Evolutionary conservation across 2,888 invertebrate genomes (phyloP), one percentile per base, ranked within the genome.

Genomic region (Linyphia triangularis): DNA sequence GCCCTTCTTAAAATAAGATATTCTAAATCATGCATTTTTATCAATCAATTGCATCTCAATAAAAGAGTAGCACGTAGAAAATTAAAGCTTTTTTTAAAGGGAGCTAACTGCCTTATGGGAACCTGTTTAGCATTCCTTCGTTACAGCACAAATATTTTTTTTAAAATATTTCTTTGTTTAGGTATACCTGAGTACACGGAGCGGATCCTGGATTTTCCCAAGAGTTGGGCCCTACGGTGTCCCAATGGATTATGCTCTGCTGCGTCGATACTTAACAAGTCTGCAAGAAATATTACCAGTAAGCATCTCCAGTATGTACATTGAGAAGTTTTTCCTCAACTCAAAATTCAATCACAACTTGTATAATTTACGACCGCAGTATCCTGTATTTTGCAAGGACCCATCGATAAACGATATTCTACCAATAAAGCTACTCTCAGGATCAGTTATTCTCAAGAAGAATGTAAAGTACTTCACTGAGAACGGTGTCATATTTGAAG

Each of bases 391-490:
- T 19, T 43, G 63, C 3, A 89, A 79, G 79, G 89, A 89, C 40
- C 89, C 89, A 19, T 30, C 83, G 10, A 82, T 81, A n/a, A 90
- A 90, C 37, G 90, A 90, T 75, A 22, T 85, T 1, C 10, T 90
- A 0, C 86, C 86, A 4, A 26, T 70, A 26, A 86, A 73, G 40
- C n/a, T 90, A 10, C 51, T 90, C 5, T 51, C 86, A n/a, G 89
- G 86, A 22, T 70, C 85, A 19, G 83, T 90, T 28, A 37, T 57
- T 2, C 7, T 86, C 1, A 61, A 69, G 22, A 89, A 73, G 51
- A 63, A 83, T 30, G 33, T 90, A 22, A 75, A 79, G 22, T 63
- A 83, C 13, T 89, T 90, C 24, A 86, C 89, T 1, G 89, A 89
- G 51, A 78, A 78, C 16, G 90, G 90, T 16, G 79, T 89, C 3